Evolutionary conservation across 2,888 invertebrate species (phyloP).

Genomic region (Torymus texanus): DNA sequence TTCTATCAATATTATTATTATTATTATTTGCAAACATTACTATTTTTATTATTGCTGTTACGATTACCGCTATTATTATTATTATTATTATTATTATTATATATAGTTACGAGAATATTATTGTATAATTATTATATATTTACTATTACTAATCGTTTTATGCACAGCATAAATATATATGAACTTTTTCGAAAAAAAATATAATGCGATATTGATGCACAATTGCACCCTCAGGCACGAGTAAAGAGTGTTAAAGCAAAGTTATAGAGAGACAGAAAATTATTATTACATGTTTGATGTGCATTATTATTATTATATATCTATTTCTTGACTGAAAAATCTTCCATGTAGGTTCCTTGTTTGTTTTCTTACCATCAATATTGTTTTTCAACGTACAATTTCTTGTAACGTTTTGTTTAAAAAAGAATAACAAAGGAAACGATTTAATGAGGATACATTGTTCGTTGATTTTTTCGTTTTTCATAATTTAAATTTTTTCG

Average conservation of each 20-base stretch:
- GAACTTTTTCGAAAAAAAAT: conserved; percentile 52
- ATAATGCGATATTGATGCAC: conserved; percentile 51
- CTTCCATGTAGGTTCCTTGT: conserved; percentile 49
- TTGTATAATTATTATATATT: conserved; percentile 51
- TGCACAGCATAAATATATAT: conserved; percentile 54
- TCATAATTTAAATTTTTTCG: conserved; percentile 59
- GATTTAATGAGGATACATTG: conserved; percentile 57
- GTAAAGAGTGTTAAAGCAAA: conserved; percentile 46
- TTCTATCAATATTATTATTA: conserved; percentile 60
- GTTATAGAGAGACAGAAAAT: conserved; percentile 55
- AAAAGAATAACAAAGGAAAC: conserved; percentile 46
- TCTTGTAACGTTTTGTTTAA: conserved; percentile 40
- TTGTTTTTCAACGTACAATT: conserved; percentile 36
- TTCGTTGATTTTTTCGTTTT: conserved; percentile 57
- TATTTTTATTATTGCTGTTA: conserved; percentile 65
- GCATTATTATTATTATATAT: conserved; percentile 53
- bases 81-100: conserved; percentile 59
- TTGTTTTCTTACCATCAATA: conserved; percentile 40
- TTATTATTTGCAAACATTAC: conserved; percentile 55
- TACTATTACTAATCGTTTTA: conserved; percentile 64
- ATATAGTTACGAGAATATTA: conserved; percentile 55
- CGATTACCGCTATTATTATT: conserved; percentile 61
- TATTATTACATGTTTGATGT: conserved; percentile 65
- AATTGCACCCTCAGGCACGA: conserved; percentile 46
- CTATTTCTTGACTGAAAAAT: conserved; percentile 52